Base-by-base conservation (phyloP, 2,888 invertebrate species). In the Tetragonula carbonaria region DNA sequence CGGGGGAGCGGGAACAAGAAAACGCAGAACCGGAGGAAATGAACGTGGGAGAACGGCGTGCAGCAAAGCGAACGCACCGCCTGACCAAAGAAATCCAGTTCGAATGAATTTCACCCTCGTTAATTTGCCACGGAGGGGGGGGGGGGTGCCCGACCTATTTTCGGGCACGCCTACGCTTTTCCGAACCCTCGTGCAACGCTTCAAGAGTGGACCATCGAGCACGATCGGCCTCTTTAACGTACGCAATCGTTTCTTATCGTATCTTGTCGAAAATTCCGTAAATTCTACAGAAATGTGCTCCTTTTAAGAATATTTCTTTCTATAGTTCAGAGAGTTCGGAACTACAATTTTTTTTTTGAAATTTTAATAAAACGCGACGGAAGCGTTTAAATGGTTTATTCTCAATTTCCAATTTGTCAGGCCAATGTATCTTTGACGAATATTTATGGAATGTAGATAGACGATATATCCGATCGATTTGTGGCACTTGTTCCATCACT, bases 21-120 rank as follows among this genome's bases (percentile, higher is more conserved):
- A 66, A 53, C 33, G n/a, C 51, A 51, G 51, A n/a, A 13, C 51
- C 16, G 51, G 16, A 16, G 55, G 21, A 33, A 78, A 72, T 50
- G 3, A 33, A 65, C 63, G 51, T 11, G n/a, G 57, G 33, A 59
- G 66, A 67, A 13, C 16, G 16, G 33, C 13, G 28, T 11, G 18
- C n/a, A 16, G 73, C 57, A 23, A 59, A 45, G 23, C 38, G 33
- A 53, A 74, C 18, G 38, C 53, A 59, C 57, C 38, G 51, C 59
- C 23, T 57, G 51, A 68, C 38, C 53, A 57, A 55, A 68, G 23
- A 51, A 66, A 67, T 74, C 66, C 66, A 38, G 66, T 74, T 74
- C 74, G 66, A 67, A 67, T 57, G 57, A 74, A 66, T 57, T 74
- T 74, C 57, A 66, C n/a, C 33, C 74, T 74, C 66, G n/a, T 74